Evolutionary conservation across 2,113 vertebrate species (phyloP).

Genomic region (Callaeas wilsoni): DNA sequence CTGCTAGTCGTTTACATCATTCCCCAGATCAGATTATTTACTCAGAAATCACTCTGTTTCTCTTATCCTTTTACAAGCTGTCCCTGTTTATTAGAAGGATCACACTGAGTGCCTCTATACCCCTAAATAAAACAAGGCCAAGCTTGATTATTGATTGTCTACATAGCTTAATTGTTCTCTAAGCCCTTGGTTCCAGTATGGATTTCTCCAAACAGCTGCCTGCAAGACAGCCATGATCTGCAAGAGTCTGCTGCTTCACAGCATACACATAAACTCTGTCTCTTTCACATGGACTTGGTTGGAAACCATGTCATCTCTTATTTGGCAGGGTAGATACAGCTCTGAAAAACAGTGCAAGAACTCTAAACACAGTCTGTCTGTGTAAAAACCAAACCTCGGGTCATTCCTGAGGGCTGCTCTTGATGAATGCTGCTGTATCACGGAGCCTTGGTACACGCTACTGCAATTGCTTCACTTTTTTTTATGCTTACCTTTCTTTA

Average conservation of each 20-base stretch:
- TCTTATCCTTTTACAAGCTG: conserved; percentile 57
- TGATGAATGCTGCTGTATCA: background rate
- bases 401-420: background rate
- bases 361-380: background rate
- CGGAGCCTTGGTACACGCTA: background rate
- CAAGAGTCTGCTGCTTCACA: background rate
- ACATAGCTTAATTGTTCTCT: background rate
- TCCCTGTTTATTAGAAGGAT: conserved; percentile 21
- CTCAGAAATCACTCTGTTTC: conserved; percentile 39
- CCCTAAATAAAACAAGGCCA: conserved; percentile 21
- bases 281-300: background rate
- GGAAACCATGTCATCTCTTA: background rate
- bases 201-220: background rate
- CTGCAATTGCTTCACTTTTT: background rate
- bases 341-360: background rate
- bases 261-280: fast-evolving
- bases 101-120: background rate
- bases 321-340: background rate
- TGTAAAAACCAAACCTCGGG: background rate
- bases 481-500: background rate
- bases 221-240: background rate
- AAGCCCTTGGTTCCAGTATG: background rate
- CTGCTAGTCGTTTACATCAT: background rate
- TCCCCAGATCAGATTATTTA: conserved; percentile 44
- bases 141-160: conserved; percentile 6